phyloP scores from a whole-genome alignment of 2,888 invertebrate genomes.

The Axea sp. region DNA sequence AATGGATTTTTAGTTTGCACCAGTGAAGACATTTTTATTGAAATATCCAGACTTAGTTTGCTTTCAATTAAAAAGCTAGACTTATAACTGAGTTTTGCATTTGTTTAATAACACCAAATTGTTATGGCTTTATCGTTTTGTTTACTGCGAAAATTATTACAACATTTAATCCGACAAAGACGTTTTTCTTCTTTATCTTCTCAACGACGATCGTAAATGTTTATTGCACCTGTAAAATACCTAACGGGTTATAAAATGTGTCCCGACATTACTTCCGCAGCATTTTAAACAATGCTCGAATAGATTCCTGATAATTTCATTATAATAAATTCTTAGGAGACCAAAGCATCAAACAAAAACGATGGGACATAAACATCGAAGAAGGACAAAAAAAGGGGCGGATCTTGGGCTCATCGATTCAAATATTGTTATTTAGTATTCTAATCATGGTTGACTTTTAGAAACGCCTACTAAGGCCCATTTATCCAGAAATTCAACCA shows the following conservation, averaged over 20 bases:
- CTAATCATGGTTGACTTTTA: constrained; percentile 30
- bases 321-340: constrained; percentile 36
- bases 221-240: constrained; percentile 12
- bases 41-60: too few relatives aligned
- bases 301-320: constrained; percentile 39
- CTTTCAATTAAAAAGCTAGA: too few relatives aligned
- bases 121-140: too few relatives aligned
- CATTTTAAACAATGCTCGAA: constrained; percentile 6
- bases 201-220: constrained; percentile 5
- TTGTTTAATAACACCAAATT: too few relatives aligned
- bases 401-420: constrained; percentile 7
- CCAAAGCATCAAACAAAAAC: not conserved
- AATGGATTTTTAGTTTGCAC: too few relatives aligned
- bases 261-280: constrained; percentile 34
- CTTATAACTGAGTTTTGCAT: too few relatives aligned
- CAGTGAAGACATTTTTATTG: too few relatives aligned
- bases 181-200: too few relatives aligned
- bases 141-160: too few relatives aligned
- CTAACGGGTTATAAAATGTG: constrained; percentile 1
- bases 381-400: constrained; percentile 30
- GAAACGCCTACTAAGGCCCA: constrained; percentile 31
- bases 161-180: too few relatives aligned
- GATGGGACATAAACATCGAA: constrained; percentile 7
- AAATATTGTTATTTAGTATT: constrained; percentile 21
- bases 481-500: constrained; percentile 15